Conservation (phyloP, 2,113 vertebrate genomes). For the Apaloderma vittatum region DNA sequence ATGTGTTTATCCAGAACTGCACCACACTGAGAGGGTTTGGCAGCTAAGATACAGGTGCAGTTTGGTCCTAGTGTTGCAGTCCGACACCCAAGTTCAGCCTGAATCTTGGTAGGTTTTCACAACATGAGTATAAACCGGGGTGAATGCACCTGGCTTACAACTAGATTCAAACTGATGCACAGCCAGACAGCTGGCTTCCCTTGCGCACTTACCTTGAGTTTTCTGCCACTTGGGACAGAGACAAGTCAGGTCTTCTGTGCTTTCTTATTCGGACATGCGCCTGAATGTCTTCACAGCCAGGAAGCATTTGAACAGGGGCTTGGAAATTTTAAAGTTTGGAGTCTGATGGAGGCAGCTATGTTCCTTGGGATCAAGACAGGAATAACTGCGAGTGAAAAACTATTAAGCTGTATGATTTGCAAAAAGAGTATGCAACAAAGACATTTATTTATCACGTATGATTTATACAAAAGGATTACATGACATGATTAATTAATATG, state of each 20-base stretch:
- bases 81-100: background rate
- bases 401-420: background rate
- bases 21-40: background rate
- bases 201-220: background rate
- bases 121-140: background rate
- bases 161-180: background rate
- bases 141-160: background rate
- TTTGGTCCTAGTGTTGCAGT: background rate
- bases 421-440: background rate
- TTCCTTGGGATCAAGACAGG: background rate
- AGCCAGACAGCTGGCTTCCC: background rate
- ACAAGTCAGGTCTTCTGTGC: background rate
- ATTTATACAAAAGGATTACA: background rate
- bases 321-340: background rate
- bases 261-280: background rate
- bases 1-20: background rate
- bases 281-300: background rate
- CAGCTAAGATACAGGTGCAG: accelerated
- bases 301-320: background rate
- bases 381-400: background rate
- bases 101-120: background rate
- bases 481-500: background rate
- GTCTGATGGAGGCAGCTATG: background rate
- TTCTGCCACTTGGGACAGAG: background rate
- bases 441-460: background rate